Evolutionary conservation across 2,113 vertebrate species (phyloP).

Genomic region (Paradisaea rubra): DNA sequence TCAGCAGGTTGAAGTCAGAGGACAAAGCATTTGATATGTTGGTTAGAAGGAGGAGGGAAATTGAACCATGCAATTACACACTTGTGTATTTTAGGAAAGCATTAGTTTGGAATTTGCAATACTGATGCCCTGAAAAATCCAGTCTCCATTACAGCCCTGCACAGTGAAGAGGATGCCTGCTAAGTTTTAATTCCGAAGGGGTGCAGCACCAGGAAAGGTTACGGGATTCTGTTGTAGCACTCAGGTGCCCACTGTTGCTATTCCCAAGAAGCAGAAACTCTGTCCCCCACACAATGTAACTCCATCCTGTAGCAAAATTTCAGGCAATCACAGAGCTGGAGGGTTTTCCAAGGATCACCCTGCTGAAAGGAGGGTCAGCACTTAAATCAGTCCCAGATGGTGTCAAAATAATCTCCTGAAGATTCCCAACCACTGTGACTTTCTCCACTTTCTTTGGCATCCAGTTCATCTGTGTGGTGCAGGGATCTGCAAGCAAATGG

Average conservation of each 20-base stretch:
- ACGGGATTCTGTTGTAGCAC: background rate
- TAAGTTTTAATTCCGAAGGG: background rate
- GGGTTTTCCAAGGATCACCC: background rate
- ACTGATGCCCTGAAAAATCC: background rate
- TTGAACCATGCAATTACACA: background rate
- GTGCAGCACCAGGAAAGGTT: background rate
- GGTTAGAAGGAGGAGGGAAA: background rate
- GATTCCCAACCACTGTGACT: background rate
- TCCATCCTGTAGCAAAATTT: background rate
- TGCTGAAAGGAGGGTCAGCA: background rate
- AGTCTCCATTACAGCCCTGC: background rate
- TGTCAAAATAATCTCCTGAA: background rate
- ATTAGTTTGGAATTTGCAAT: background rate
- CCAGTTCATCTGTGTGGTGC: fast-evolving
- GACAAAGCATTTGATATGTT: background rate
- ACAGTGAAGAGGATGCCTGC: background rate
- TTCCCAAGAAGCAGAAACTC: background rate
- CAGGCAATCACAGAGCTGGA: background rate
- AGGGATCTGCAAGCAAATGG: background rate
- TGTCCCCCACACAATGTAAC: fast-evolving
- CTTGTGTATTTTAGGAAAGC: background rate
- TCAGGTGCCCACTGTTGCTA: background rate
- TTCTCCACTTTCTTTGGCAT: background rate
- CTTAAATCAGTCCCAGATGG: background rate
- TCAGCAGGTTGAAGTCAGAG: background rate